Base-by-base conservation (phyloP, 2,113 vertebrate genomes). In the Esox niger region DNA sequence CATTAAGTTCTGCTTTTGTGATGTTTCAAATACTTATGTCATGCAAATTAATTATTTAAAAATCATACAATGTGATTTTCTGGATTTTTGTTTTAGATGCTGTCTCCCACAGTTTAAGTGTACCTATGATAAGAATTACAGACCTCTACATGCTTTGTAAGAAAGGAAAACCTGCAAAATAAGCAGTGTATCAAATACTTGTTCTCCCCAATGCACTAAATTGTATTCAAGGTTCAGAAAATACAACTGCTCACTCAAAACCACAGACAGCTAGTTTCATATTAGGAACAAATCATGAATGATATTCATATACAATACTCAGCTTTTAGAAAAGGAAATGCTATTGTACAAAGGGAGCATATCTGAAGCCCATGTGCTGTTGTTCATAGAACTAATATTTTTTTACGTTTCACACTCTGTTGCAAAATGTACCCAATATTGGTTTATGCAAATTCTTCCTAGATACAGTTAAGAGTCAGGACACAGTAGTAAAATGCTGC, bases 391-490 rank as follows among this genome's bases (percentile, higher is more conserved):
- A 66, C n/a, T n/a, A n/a, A 73, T 75, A 68, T 46, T 59, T 71
- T 73, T 64, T n/a, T 15, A 26, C 43, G 31, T 15, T 46, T 47
- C 13, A 26, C 59, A 70, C 64, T 73, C 62, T 7, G 20, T 20
- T 49, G 47, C 35, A 15, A 52, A 64, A 60, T 46, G 54, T 30
- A 25, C n/a, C 4, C 21, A 1, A 63, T 75, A 70, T 68, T 76
- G 70, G 68, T 78, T 62, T 73, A 71, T 66, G 78, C 52, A 21
- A 20, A 10, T 9, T 2, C 20, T 11, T 21, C 52, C 70, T 82
- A 73, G 84, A 75, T 70, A 85, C 25, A 75, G 75, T 58, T 0
- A 26, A 52, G 73, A 74, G 67, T 72, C 82, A 84, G 80, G 11
- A 75, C 62, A 74, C 76, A 74, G 71, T 57, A 55, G 82, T 65